Base-by-base conservation (phyloP, 2,888 invertebrate genomes). In the Schrankia costaestrigalis region DNA sequence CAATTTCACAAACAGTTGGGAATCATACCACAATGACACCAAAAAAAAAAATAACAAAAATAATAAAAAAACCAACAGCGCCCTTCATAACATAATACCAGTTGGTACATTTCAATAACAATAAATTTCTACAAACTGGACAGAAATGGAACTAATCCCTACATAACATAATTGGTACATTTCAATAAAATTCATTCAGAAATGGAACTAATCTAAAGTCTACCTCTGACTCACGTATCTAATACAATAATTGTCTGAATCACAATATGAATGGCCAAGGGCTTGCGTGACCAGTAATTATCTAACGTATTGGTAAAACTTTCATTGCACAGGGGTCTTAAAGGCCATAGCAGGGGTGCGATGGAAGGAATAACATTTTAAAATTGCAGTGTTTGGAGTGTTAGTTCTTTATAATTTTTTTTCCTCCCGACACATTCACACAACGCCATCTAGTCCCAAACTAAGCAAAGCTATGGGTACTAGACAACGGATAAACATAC, bases 251-350 rank as follows among this genome's bases (percentile, higher is more conserved):
- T 58, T 56, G 55, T 42, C 49, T 39, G 54, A 56, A 49, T 63
- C 56, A 57, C 54, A 50, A 50, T 54, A 55, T 65, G 68, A 71
- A 70, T 65, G 69, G 62, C 63, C 60, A 59, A 57, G 60, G 57
- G 39, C 18, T 76, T 64, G 78, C 78, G 78, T 78, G 78, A 66
- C 68, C 60, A 31, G 61, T 75, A 71, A 76, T 78, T 76, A 75
- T 58, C 46, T 46, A 35, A 30, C 34, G 35, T 46, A 51, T 54
- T 42, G 41, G 45, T 56, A 46, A 49, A 52, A 57, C 50, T 54
- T 51, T 49, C 50, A 45, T 49, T 47, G 41, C 35, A 36, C 34
- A 44, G 62, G 37, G 69, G 62, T 60, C 63, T 58, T 57, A 70
- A 72, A 71, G 71, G 71, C 63, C 70, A 70, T 10, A 53, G 42